These are phyloP conservation scores for Indri indri DNA, from an alignment of 2,113 vertebrate species.

Conservation along the genomic window DNA sequence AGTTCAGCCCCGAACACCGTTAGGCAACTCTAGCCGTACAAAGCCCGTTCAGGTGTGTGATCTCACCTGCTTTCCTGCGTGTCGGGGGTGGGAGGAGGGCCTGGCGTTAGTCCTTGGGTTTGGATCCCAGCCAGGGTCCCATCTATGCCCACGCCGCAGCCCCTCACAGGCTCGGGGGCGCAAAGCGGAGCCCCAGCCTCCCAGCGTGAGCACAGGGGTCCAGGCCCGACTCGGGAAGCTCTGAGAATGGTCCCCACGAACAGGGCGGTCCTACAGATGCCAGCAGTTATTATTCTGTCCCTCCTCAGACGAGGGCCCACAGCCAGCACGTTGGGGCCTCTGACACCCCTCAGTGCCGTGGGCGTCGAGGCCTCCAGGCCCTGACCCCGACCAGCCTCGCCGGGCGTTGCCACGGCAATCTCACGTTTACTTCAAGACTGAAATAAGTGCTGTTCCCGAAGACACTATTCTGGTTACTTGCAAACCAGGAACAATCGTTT, in stretches of 20 bases:
- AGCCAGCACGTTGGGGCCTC: background rate
- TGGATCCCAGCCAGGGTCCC: background rate
- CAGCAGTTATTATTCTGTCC: fast-evolving
- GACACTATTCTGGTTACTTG: background rate
- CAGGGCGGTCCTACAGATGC: background rate
- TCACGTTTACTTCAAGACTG: background rate
- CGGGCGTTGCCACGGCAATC: background rate
- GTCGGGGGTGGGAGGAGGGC: fast-evolving
- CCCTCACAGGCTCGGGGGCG: too few relatives aligned
- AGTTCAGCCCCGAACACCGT: background rate
- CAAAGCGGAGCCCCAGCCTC: background rate
- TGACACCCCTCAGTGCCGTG: background rate
- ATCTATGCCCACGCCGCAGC: too few relatives aligned
- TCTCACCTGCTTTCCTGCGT: background rate
- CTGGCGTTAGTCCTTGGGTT: background rate
- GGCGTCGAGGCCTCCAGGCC: too few relatives aligned
- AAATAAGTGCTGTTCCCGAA: background rate
- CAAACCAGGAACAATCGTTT: background rate
- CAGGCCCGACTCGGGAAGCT: fast-evolving
- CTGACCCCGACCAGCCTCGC: background rate
- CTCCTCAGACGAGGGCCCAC: fast-evolving
- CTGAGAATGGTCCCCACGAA: fast-evolving
- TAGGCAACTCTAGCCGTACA: background rate
- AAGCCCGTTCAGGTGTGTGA: fast-evolving
- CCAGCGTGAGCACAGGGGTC: background rate